Evolutionary conservation across 2,888 invertebrate species (phyloP), one percentile per base, ranked within the genome.

Genomic region (Drosophila paramelanica): DNA sequence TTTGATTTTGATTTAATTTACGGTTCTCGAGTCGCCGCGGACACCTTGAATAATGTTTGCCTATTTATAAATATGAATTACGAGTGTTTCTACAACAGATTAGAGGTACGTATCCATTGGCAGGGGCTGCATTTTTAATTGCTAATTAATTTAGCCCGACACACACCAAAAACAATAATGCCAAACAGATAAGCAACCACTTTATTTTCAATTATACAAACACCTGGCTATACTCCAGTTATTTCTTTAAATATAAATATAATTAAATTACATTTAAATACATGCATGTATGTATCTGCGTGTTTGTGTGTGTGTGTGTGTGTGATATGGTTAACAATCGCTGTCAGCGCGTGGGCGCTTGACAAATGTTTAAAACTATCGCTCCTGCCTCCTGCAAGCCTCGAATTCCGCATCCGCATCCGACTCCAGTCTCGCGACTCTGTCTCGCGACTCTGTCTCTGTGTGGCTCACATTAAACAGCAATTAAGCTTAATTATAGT

Each of bases 401-500:
- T 49, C 36, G 36, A 20, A 56, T 38, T 59, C 38, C 56, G 31
- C 31, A 42, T 23, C 20, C 20, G 17, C 53, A 17, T 11, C 25
- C 20, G 23, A 56, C 23, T 11, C 20, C 17, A 59, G 42, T 47
- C 39, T 39, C 27, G 31, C 1, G 10, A 10, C 45, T 27, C 33
- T 13, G 23, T 41, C 33, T 39, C 23, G 1, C 17, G 17, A 17
- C 17, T 17, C 17, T 20, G 14, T 23, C 27, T 46, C 43, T 58
- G 56, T 55, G 69, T 71, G 72, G 77, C 60, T 74, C 79, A 79
- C 86, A 83, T 86, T 86, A 88, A 86, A 86, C 86, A 86, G 88
- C 85, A 86, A 86, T 86, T 86, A 86, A 86, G 85, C 88, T 86
- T 88, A 86, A 86, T 86, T 86, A 86, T 88, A 88, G 81, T 88